These are phyloP conservation scores for Drosophila azteca DNA, from an alignment of 1,140 invertebrate species.

Conservation along the genomic window DNA sequence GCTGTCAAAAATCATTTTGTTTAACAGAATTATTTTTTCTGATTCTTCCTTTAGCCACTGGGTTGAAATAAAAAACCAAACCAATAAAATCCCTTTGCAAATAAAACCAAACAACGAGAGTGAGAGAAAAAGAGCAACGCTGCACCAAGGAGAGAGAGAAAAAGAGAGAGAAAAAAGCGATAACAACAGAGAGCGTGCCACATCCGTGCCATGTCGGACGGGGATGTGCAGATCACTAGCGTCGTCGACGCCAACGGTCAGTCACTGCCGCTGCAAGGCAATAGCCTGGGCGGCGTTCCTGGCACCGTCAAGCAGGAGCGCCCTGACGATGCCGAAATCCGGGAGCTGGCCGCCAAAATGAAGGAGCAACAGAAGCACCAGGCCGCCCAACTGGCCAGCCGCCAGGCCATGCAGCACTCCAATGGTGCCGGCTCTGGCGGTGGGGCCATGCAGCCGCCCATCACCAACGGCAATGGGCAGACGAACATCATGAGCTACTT, in stretches of 20 bases:
- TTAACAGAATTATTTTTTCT: too few species aligned
- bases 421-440: conserved; percentile 54
- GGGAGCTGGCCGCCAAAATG: conserved; percentile 93
- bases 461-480: conserved; percentile 84
- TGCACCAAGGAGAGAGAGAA: background rate
- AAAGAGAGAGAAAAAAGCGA: conserved; percentile 6
- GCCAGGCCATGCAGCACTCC: conserved; percentile 76
- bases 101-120: too few species aligned
- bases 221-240: conserved; percentile 73
- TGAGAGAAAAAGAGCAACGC: too few species aligned
- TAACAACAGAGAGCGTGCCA: conserved; percentile 37
- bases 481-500: conserved; percentile 87
- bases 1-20: too few species aligned
- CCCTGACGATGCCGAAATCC: conserved; percentile 93
- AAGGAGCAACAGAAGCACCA: conserved; percentile 89
- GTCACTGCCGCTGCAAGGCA: conserved; percentile 69
- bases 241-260: conserved; percentile 78
- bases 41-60: too few species aligned
- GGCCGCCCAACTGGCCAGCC: conserved; percentile 71
- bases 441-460: conserved; percentile 64
- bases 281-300: conserved; percentile 58
- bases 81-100: too few species aligned
- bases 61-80: too few species aligned
- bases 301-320: conserved; percentile 90
- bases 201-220: conserved; percentile 41